A percentile compares a stretch with the other conserved stretches of the same genome.
These are phyloP conservation scores for Lamprologus speciosus DNA, from an alignment of 2,113 vertebrate genomes.

Conservation along the genomic window DNA sequence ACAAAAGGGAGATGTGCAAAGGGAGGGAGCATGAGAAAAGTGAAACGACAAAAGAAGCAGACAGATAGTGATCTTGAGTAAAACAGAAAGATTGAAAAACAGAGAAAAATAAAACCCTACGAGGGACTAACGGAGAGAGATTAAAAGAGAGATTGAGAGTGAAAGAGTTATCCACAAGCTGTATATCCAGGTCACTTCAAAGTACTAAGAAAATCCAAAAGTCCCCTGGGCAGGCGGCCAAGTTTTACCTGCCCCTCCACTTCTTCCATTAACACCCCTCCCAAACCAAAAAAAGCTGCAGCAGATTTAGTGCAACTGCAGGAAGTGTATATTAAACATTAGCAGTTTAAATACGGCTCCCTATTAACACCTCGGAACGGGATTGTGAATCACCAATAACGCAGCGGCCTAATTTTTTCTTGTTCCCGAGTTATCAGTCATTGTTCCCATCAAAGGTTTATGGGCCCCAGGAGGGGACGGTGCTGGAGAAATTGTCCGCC, in stretches of 20 bases:
- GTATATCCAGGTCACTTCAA: constrained; percentile 6
- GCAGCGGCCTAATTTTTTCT: constrained; percentile 26
- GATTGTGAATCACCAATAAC: constrained; percentile 54
- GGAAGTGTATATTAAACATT: constrained; percentile 51
- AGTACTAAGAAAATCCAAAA: constrained; percentile 1
- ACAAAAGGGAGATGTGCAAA: background rate
- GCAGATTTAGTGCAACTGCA: constrained; percentile 51
- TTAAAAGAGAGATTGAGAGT: background rate
- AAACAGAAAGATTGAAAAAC: background rate
- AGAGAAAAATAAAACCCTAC: background rate
- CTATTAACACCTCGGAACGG: constrained; percentile 50
- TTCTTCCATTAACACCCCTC: constrained; percentile 13
- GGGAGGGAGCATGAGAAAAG: background rate
- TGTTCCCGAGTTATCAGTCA: constrained; percentile 43
- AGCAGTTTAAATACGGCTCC: constrained; percentile 48
- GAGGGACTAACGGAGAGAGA: background rate
- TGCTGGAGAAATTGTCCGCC: background rate
- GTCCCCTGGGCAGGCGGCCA: constrained; percentile 15
- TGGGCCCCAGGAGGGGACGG: constrained; percentile 2
- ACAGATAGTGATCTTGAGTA: background rate
- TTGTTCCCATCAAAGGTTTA: constrained; percentile 51
- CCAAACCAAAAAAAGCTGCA: background rate
- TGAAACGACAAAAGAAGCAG: background rate
- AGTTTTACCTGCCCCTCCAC: background rate
- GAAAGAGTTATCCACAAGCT: background rate